These are phyloP conservation scores for Ceraclea dissimilis DNA, from an alignment of 2,888 invertebrate genomes.

Conservation along the genomic window DNA sequence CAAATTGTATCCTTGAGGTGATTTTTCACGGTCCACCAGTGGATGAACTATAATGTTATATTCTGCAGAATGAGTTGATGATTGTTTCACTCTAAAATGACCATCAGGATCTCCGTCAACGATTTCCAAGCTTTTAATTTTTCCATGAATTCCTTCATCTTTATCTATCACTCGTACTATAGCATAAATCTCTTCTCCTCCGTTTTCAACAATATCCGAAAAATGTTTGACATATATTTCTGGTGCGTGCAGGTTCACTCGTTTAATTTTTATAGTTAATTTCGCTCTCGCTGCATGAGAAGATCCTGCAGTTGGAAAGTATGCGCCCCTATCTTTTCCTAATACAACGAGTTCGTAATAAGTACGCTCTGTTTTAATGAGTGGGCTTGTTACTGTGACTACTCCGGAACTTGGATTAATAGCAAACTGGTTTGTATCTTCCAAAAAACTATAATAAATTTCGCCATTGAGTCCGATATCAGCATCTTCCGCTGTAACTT, in stretches of 20 bases:
- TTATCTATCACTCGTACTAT: constrained; percentile 78
- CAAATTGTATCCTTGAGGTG: constrained; percentile 78
- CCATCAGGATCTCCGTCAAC: constrained; percentile 87
- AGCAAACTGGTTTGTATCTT: constrained; percentile 77
- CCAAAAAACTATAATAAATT: constrained; percentile 89
- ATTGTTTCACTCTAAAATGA: constrained; percentile 67
- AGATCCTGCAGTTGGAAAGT: constrained; percentile 41
- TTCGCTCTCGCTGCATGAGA: constrained; percentile 65
- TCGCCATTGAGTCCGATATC: constrained; percentile 94
- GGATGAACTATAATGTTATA: constrained; percentile 74
- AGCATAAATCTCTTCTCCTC: constrained; percentile 80
- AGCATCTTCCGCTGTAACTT: constrained; percentile 87
- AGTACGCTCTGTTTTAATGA: constrained; percentile 63
- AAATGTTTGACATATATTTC: constrained; percentile 74
- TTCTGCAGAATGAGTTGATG: constrained; percentile 56
- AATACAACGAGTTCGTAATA: constrained; percentile 69
- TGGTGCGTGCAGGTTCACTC: constrained; percentile 81
- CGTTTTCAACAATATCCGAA: constrained; percentile 73
- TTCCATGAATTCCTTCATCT: constrained; percentile 78
- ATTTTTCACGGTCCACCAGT: constrained; percentile 65
- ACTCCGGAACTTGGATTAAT: constrained; percentile 90
- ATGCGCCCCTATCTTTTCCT: constrained; percentile 77
- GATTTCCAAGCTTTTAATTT: constrained; percentile 74
- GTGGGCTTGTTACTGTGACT: constrained; percentile 71
- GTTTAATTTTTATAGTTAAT: constrained; percentile 68